phyloP scores from a whole-genome alignment of 2,888 invertebrate genomes.

The Chouioia cunea region DNA sequence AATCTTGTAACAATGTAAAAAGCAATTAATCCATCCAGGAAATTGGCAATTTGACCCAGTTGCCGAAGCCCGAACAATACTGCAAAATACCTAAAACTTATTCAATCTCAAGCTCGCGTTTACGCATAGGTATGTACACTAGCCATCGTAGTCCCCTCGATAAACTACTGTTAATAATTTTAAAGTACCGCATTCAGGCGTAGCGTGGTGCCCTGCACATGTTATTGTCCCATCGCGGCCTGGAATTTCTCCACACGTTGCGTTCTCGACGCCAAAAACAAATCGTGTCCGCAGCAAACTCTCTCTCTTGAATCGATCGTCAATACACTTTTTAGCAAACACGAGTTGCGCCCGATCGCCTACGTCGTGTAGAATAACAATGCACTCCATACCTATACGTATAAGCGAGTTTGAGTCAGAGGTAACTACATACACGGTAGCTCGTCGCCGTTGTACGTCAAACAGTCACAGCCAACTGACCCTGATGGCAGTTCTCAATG shows the following conservation, averaged over 20 bases:
- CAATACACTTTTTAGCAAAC: neutral
- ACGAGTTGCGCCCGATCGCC: constrained; percentile 1
- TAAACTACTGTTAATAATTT: constrained; percentile 11
- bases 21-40: no score
- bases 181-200: neutral
- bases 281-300: constrained; percentile 10
- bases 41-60: no score
- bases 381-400: constrained; percentile 4
- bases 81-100: constrained; percentile 32
- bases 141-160: neutral
- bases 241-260: no score
- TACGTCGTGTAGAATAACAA: constrained; percentile 33
- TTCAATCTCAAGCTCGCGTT: constrained; percentile 22
- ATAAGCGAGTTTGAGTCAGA: neutral
- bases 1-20: no score
- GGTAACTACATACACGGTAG: no score
- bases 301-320: no score
- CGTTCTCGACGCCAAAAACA: constrained; percentile 10
- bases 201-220: neutral
- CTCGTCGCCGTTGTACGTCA: no score
- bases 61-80: no score
- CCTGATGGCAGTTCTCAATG: no score
- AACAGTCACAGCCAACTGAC: no score
- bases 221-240: neutral
- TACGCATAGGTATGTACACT: neutral